phyloP scores from a whole-genome alignment of 2,888 invertebrate species.

The Miltochrista miniata region DNA sequence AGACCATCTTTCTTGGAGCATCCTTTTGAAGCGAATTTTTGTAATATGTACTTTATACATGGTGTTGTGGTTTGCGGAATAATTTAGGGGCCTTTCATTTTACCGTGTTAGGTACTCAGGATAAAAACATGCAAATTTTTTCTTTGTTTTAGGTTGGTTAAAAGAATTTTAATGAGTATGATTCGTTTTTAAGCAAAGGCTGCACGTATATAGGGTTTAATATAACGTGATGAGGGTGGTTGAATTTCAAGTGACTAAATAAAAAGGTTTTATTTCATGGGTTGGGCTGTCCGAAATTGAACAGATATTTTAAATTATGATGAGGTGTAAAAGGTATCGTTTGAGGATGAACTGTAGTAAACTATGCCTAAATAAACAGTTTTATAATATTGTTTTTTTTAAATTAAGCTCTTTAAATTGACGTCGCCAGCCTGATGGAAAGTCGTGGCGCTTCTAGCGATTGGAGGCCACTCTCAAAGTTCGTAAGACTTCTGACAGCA shows the following conservation, averaged over 20 bases:
- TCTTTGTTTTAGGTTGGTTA: slow-evolving; percentile 42
- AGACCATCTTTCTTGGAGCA: slow-evolving; percentile 51
- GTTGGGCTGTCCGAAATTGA: no score
- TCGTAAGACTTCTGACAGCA: no score
- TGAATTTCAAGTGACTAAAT: background rate
- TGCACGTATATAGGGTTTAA: background rate
- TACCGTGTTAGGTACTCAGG: slow-evolving; percentile 52
- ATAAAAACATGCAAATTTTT: slow-evolving; percentile 50
- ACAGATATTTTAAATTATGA: no score
- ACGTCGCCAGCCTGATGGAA: no score
- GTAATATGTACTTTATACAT: slow-evolving; percentile 10
- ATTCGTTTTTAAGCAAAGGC: slow-evolving; percentile 3
- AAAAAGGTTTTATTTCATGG: no score
- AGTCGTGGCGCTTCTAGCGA: no score
- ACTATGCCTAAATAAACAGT: no score
- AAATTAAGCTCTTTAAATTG: no score
- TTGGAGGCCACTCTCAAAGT: no score
- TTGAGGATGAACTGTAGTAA: no score
- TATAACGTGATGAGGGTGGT: background rate
- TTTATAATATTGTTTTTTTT: no score
- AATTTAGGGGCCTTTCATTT: slow-evolving; percentile 68
- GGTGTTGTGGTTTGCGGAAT: slow-evolving; percentile 62
- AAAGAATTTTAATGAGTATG: slow-evolving; percentile 61
- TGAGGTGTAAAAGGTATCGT: no score
- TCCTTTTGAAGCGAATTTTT: slow-evolving; percentile 41